phyloP scores from a whole-genome alignment of 2,888 invertebrate species.

The Reticulitermes lucifugus region DNA sequence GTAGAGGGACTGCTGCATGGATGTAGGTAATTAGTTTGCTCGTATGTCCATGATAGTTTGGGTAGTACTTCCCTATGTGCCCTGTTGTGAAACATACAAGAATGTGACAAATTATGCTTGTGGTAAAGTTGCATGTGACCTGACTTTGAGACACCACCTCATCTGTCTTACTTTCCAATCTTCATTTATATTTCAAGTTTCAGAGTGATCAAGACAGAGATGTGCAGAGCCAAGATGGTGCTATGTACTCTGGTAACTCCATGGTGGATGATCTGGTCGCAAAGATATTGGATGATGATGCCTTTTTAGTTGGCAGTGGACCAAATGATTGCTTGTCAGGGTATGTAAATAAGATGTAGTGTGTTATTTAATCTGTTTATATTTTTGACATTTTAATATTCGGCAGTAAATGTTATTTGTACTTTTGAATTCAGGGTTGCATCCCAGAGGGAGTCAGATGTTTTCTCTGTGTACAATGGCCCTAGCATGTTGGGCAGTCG shows the following conservation, averaged over 20 bases:
- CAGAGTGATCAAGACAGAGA: constrained; percentile 51
- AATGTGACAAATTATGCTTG: too few species aligned
- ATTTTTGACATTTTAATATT: too few species aligned
- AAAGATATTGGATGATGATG: constrained; percentile 73
- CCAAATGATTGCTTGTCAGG: constrained; percentile 33
- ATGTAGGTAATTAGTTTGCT: too few species aligned
- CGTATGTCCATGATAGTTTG: too few species aligned
- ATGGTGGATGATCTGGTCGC: constrained; percentile 75
- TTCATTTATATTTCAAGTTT: constrained; percentile 22
- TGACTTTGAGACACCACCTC: too few species aligned
- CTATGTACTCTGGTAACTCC: constrained; percentile 68
- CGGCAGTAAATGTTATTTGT: too few species aligned
- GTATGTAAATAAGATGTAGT: constrained; percentile 2
- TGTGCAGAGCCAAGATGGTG: constrained; percentile 44
- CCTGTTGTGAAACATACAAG: too few species aligned
- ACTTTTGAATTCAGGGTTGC: background rate
- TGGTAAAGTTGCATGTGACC: too few species aligned
- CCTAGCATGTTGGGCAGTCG: constrained; percentile 28
- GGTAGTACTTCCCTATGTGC: too few species aligned
- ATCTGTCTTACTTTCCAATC: background rate
- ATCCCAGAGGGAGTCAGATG: constrained; percentile 11
- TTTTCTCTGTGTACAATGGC: constrained; percentile 46
- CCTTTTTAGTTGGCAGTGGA: constrained; percentile 55
- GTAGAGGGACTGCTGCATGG: too few species aligned
- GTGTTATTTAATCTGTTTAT: too few species aligned